Evolutionary conservation across 2,888 invertebrate genomes (phyloP).

Genomic region (Meghimatium bilineatum): DNA sequence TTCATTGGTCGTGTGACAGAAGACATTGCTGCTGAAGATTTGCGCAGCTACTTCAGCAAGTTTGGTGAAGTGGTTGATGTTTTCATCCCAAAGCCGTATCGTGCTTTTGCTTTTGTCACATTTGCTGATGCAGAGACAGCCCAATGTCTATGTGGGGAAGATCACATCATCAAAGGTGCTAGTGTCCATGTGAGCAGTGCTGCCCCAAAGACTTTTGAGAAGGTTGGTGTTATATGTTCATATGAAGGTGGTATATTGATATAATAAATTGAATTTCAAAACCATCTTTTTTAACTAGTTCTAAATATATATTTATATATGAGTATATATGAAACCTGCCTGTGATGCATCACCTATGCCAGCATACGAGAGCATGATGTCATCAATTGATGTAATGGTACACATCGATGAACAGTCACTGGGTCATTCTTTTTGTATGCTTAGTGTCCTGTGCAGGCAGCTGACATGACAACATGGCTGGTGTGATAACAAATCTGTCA

Average conservation of each 20-base stretch:
- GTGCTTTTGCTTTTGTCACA: conserved; percentile 87
- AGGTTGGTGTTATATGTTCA: conserved; percentile 45
- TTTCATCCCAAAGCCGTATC: conserved; percentile 95
- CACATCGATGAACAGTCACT: too few species aligned
- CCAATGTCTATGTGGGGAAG: conserved; percentile 92
- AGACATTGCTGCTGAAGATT: conserved; percentile 91
- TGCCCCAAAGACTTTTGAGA: conserved; percentile 73
- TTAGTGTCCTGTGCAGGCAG: too few species aligned
- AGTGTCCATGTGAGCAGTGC: conserved; percentile 80
- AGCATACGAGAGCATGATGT: too few species aligned
- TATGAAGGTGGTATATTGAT: neutral
- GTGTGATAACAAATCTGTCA: too few species aligned
- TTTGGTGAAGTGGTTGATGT: conserved; percentile 97
- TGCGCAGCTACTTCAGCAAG: conserved; percentile 88
- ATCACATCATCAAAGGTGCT: conserved; percentile 94
- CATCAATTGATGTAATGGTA: too few species aligned
- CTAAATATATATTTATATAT: too few species aligned
- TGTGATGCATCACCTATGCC: too few species aligned
- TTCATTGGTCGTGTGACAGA: conserved; percentile 96
- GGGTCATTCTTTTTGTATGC: too few species aligned
- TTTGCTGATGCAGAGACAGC: conserved; percentile 94
- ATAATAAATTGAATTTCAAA: too few species aligned
- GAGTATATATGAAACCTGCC: too few species aligned
- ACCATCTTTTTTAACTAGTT: too few species aligned
- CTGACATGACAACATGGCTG: too few species aligned